A percentile compares a stretch with the other conserved stretches of the same genome.
Conservation (phyloP, 2,113 vertebrate species). For the Australoheros scitulus region DNA sequence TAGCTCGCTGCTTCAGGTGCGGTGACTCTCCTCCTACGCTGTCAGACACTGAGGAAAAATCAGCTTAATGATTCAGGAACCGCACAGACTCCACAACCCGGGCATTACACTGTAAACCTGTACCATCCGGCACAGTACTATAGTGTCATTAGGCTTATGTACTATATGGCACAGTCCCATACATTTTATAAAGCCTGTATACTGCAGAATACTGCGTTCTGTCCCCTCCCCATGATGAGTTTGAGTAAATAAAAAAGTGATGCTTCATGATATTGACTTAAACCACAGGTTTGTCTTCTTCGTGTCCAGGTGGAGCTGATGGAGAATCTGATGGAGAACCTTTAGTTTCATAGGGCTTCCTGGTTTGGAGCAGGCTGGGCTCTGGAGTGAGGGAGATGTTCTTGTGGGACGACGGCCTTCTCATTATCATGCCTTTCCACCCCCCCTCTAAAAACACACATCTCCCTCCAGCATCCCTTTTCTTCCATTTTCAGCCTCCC, state of each 20-base stretch:
- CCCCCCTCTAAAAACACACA: background rate
- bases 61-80: background rate
- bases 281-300: no score
- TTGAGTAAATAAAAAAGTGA: background rate
- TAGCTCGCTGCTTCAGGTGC: background rate
- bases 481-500: conserved; percentile 4
- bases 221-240: no score
- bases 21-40: background rate
- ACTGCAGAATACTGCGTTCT: background rate
- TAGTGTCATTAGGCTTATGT: no score
- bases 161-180: no score
- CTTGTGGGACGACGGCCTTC: conserved; percentile 33
- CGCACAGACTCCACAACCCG: no score
- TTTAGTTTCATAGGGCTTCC: background rate
- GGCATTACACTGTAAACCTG: accelerated
- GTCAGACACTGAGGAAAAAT: background rate
- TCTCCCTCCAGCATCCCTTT: conserved; percentile 16
- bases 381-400: conserved; percentile 5
- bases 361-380: background rate
- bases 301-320: background rate
- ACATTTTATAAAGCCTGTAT: no score
- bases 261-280: no score
- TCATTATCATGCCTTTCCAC: conserved; percentile 34
- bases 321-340: background rate
- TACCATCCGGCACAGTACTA: background rate